phyloP scores from a whole-genome alignment of 2,888 invertebrate genomes.

The Drosophila greeni region DNA sequence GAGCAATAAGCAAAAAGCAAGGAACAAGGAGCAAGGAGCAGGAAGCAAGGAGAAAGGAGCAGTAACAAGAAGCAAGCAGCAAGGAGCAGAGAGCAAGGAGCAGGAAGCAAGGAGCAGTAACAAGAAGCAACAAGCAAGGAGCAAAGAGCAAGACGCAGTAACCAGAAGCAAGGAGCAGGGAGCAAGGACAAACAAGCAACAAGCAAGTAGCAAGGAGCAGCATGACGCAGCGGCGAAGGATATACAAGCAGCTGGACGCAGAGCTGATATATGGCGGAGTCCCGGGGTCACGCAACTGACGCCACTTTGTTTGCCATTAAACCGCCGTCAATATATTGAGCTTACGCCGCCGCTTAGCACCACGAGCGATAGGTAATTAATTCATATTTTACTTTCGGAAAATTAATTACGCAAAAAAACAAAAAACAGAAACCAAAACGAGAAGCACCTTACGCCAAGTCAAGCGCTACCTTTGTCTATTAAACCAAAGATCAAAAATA shows the following conservation, averaged over 20 bases:
- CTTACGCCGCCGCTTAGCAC: conserved; percentile 44
- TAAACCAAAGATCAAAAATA: conserved; percentile 70
- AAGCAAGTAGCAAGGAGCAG: conserved; percentile 21
- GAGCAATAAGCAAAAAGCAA: too few species aligned
- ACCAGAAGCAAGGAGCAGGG: conserved; percentile 20
- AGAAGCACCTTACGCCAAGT: conserved; percentile 17
- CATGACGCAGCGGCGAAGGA: conserved; percentile 11
- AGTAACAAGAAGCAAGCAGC: too few species aligned
- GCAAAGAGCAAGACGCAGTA: too few species aligned
- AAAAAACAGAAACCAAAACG: conserved; percentile 2
- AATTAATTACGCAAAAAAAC: conserved; percentile 63
- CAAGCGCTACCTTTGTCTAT: conserved; percentile 68
- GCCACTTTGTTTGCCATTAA: conserved; percentile 69
- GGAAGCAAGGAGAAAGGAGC: too few species aligned
- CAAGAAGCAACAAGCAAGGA: too few species aligned
- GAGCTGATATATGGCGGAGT: conserved; percentile 71
- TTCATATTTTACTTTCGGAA: conserved; percentile 58
- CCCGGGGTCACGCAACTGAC: conserved; percentile 63
- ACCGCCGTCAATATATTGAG: conserved; percentile 67
- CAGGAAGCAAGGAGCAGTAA: too few species aligned
- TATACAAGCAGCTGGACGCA: conserved; percentile 46
- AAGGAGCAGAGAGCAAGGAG: too few species aligned
- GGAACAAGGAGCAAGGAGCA: too few species aligned
- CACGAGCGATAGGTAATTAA: conserved; percentile 62
- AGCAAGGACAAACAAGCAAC: too few species aligned